Conservation (phyloP, 2,113 vertebrate genomes). For the Eulacestoma nigropectus region DNA sequence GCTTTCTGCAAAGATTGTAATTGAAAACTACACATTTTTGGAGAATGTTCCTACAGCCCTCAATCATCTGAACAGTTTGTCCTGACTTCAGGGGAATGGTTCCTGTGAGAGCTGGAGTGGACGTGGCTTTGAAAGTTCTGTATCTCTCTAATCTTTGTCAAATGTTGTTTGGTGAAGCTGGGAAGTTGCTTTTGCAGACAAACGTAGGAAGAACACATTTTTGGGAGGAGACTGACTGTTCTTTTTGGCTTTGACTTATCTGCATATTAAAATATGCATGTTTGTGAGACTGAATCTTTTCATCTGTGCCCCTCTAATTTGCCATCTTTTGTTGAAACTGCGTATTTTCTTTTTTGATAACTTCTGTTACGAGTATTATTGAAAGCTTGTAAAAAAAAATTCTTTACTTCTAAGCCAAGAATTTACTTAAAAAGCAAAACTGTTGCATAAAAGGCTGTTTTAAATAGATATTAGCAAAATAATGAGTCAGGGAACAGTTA, state of each 20-base stretch:
- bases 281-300: slow-evolving; percentile 9
- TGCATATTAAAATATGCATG: not conserved
- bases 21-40: not conserved
- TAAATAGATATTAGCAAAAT: not conserved
- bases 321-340: slow-evolving; percentile 19
- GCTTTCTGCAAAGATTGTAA: not conserved
- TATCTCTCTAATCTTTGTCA: slow-evolving; percentile 4
- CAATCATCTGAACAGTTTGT: not conserved
- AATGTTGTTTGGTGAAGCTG: slow-evolving; percentile 3
- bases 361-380: not conserved
- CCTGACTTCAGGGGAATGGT: not conserved
- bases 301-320: not conserved
- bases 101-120: not conserved
- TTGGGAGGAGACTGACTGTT: not conserved
- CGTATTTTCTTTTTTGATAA: not conserved
- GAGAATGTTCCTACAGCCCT: not conserved
- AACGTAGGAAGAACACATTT: not conserved
- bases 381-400: not conserved
- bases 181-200: not conserved
- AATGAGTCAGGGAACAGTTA: slow-evolving; percentile 39
- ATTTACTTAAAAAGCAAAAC: not conserved
- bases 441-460: slow-evolving; percentile 20
- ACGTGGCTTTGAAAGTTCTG: not conserved
- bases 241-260: slow-evolving; percentile 27
- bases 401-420: slow-evolving; percentile 32